Conservation (phyloP, 30 jellyfish, hydroid and myxozoan species). For the Aurelia aurita region DNA sequence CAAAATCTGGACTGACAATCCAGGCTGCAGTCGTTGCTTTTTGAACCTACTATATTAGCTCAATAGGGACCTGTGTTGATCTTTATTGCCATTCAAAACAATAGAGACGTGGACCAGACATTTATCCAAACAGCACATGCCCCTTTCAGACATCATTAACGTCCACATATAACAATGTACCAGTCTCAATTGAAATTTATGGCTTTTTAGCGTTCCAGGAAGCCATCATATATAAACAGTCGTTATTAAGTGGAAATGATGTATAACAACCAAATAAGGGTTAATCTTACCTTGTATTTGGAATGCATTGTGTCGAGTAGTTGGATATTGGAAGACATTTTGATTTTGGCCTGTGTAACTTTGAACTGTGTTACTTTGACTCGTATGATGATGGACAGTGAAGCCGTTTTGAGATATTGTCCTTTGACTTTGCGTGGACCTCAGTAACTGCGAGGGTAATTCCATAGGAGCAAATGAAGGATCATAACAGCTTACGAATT, state of each 20-base stretch:
- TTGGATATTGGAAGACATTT: background rate
- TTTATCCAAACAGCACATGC: background rate
- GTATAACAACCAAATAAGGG: background rate
- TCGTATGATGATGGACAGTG: constrained; percentile 63
- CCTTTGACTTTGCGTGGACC: constrained; percentile 36
- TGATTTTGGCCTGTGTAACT: constrained; percentile 1
- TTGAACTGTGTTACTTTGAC: constrained; percentile 15
- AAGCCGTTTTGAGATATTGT: constrained; percentile 16
- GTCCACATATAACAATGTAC: constrained; percentile 22
- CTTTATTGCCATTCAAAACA: constrained; percentile 7
- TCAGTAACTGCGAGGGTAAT: constrained; percentile 36
- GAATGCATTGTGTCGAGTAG: background rate
- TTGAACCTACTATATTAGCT: background rate
- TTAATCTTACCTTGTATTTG: constrained; percentile 18
- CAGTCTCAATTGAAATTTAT: constrained; percentile 35
- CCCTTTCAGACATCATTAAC: constrained; percentile 23
- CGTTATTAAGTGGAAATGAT: background rate
- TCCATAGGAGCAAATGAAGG: background rate
- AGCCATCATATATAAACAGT: constrained; percentile 26
- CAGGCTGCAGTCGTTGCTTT: background rate
- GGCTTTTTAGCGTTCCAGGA: constrained; percentile 73
- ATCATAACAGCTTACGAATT: background rate
- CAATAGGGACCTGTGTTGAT: background rate
- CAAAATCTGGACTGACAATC: too few species aligned
- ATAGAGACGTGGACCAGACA: background rate